Conservation (phyloP, 2,797 vertebrate species). For the Sitta carolinensis region DNA sequence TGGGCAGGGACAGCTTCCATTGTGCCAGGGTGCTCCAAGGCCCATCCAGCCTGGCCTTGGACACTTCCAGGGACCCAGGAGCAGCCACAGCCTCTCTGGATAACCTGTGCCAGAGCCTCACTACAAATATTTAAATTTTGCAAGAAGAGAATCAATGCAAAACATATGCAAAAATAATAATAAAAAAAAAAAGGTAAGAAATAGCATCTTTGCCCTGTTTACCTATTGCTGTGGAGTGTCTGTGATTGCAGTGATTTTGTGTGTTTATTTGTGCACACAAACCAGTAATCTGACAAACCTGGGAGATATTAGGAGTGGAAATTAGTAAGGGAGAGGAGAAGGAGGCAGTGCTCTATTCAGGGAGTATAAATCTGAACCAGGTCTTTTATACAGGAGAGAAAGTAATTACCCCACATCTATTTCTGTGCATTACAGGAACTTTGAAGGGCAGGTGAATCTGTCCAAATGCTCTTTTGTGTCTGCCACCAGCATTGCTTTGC, state of each 20-base stretch:
- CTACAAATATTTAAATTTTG: background rate
- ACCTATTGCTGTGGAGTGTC: background rate
- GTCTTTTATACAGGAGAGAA: background rate
- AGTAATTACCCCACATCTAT: background rate
- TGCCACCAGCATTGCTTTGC: background rate
- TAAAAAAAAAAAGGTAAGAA: background rate
- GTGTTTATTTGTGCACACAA: background rate
- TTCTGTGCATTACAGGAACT: background rate
- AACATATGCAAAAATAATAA: background rate
- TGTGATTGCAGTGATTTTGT: background rate
- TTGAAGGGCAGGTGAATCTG: background rate
- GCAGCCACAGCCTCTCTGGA: background rate
- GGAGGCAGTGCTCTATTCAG: background rate
- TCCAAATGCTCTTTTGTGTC: background rate
- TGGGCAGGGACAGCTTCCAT: background rate
- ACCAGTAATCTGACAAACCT: background rate
- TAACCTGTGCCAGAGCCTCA: background rate
- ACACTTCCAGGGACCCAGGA: background rate
- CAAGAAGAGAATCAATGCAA: background rate
- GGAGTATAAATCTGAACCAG: background rate
- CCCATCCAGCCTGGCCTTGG: rapidly evolving
- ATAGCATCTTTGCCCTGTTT: background rate
- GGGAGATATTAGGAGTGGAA: background rate
- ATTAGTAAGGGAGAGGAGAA: background rate
- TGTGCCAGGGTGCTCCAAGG: rapidly evolving